Conservation (phyloP, 1,140 invertebrate species). For the Oryctes rhinoceros region DNA sequence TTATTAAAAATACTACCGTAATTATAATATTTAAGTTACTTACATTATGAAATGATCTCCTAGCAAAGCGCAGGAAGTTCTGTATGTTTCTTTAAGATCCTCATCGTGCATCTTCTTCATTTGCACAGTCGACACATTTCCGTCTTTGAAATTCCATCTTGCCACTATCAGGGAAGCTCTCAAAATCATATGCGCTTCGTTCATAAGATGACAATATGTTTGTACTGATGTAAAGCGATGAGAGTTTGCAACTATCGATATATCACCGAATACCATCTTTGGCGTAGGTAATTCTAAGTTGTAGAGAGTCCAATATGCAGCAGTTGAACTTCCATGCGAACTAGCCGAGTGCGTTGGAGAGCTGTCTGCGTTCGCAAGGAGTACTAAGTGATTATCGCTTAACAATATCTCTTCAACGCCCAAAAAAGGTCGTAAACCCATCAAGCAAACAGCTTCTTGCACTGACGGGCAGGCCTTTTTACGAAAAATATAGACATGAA, state of each 20-base stretch:
- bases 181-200: constrained; percentile 73
- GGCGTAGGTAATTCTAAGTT: constrained; percentile 69
- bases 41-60: constrained; percentile 73
- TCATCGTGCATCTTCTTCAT: constrained; percentile 56
- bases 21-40: constrained; percentile 51
- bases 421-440: constrained; percentile 77
- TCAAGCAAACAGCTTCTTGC: constrained; percentile 73
- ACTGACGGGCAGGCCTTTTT: constrained; percentile 66
- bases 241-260: constrained; percentile 71
- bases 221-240: constrained; percentile 68
- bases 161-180: constrained; percentile 62
- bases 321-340: constrained; percentile 59
- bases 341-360: constrained; percentile 60
- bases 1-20: not conserved
- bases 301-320: constrained; percentile 71
- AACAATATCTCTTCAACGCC: constrained; percentile 73
- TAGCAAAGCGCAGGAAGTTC: constrained; percentile 69
- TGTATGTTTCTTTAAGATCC: constrained; percentile 65
- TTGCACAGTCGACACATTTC: constrained; percentile 51
- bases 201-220: constrained; percentile 73
- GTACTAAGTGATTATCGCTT: constrained; percentile 69
- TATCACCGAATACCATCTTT: constrained; percentile 71
- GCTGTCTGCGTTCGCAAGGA: constrained; percentile 71
- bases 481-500: not conserved
- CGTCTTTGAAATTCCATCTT: constrained; percentile 54